A percentile compares a stretch with the other conserved stretches of the same genome.
Conservation (phyloP, 2,113 vertebrate genomes). For the Syngnathoides biaculeatus region DNA sequence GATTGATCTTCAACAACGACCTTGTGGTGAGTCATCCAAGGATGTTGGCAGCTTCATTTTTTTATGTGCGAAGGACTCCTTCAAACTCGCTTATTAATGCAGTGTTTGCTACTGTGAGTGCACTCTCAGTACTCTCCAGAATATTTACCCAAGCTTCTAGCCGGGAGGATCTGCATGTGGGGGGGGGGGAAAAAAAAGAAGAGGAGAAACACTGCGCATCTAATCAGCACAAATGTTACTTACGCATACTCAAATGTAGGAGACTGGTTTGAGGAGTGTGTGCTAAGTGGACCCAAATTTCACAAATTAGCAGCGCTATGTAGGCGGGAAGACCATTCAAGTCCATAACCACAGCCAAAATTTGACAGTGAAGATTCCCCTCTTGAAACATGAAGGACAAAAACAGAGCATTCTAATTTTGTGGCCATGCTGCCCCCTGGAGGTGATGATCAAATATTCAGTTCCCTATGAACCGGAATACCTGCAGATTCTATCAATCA, state of each 20-base stretch:
- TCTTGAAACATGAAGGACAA: constrained; percentile 1
- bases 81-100: constrained; percentile 18
- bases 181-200: constrained; percentile 14
- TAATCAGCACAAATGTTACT: constrained; percentile 5
- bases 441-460: constrained; percentile 27
- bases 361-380: not conserved
- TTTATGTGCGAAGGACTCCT: constrained; percentile 35
- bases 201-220: constrained; percentile 25
- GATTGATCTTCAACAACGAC: not conserved
- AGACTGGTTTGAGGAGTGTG: not conserved
- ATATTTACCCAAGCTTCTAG: constrained; percentile 55
- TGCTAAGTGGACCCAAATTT: constrained; percentile 5
- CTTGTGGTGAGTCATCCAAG: not conserved
- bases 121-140: constrained; percentile 33
- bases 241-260: constrained; percentile 19
- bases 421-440: constrained; percentile 68
- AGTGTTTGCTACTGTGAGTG: constrained; percentile 31
- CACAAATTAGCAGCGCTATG: constrained; percentile 16
- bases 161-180: constrained; percentile 27
- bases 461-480: not conserved
- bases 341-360: not conserved
- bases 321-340: not conserved
- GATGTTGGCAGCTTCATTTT: not conserved
- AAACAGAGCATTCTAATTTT: constrained; percentile 8
- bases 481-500: not conserved